phyloP scores from a whole-genome alignment of 1,140 invertebrate species.

The Reticulitermes speratus region DNA sequence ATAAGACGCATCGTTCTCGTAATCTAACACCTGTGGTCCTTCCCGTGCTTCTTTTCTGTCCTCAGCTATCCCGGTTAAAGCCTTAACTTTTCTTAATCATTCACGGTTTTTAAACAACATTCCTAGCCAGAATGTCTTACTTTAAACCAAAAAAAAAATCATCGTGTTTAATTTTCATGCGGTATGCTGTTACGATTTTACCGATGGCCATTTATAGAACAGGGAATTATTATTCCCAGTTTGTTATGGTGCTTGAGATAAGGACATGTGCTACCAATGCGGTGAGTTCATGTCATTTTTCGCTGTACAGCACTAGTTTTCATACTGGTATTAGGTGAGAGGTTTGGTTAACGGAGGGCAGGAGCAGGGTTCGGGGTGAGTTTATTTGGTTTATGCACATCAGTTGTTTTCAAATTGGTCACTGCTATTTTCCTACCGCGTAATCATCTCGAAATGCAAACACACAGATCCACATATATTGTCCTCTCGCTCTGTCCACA shows the following conservation, averaged over 20 bases:
- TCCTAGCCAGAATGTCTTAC: too few species aligned
- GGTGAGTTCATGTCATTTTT: background rate
- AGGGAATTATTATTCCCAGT: background rate
- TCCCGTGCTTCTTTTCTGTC: too few species aligned
- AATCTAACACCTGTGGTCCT: too few species aligned
- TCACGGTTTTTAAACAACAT: too few species aligned
- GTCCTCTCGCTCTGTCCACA: background rate
- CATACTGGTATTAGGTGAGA: background rate
- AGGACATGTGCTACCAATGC: background rate
- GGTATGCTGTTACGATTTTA: background rate
- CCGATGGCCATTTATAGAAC: background rate
- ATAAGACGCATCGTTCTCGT: too few species aligned
- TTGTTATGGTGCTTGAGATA: background rate
- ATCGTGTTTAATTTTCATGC: background rate
- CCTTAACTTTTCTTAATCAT: too few species aligned
- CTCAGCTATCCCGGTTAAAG: too few species aligned
- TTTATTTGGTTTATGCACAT: constrained; percentile 9
- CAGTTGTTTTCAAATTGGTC: background rate
- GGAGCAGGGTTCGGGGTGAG: background rate
- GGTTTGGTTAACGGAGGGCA: background rate
- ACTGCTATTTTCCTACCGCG: constrained; percentile 7
- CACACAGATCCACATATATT: background rate
- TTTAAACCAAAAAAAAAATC: background rate
- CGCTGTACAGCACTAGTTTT: background rate
- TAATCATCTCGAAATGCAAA: constrained; percentile 3